Evolutionary conservation across 2,888 invertebrate species (phyloP).

Genomic region (Tridacna crocea): DNA sequence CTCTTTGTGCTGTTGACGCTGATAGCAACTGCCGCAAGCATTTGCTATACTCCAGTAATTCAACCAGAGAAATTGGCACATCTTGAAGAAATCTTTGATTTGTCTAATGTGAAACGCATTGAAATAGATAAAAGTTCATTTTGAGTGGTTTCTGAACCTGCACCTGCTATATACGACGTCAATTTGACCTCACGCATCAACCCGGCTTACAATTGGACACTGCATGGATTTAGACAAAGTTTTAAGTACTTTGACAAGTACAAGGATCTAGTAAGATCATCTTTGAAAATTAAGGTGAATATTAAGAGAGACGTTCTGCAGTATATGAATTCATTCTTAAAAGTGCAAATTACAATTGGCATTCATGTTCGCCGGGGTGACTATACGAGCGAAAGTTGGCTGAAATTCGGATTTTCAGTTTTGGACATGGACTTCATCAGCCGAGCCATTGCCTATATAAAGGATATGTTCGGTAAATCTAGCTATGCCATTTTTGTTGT

Average conservation of each 20-base stretch:
- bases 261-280: background rate
- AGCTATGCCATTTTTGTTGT: background rate
- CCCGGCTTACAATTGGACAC: conserved; percentile 9
- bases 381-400: background rate
- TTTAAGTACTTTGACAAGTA: background rate
- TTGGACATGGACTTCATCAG: background rate
- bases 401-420: background rate
- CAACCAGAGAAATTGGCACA: background rate
- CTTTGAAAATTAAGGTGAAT: conserved; percentile 5
- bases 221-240: background rate
- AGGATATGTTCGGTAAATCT: background rate
- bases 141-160: background rate
- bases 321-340: background rate
- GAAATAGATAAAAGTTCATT: background rate
- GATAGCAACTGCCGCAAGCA: background rate
- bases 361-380: conserved; percentile 12
- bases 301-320: background rate
- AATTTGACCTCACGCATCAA: background rate
- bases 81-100: background rate
- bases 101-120: background rate
- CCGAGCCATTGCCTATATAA: background rate
- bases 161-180: background rate
- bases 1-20: background rate
- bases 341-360: background rate
- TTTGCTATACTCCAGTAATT: background rate